A percentile compares a stretch with the other conserved stretches of the same genome.
phyloP scores from a whole-genome alignment of 2,113 vertebrate genomes.

The Mastomys natalensis region DNA sequence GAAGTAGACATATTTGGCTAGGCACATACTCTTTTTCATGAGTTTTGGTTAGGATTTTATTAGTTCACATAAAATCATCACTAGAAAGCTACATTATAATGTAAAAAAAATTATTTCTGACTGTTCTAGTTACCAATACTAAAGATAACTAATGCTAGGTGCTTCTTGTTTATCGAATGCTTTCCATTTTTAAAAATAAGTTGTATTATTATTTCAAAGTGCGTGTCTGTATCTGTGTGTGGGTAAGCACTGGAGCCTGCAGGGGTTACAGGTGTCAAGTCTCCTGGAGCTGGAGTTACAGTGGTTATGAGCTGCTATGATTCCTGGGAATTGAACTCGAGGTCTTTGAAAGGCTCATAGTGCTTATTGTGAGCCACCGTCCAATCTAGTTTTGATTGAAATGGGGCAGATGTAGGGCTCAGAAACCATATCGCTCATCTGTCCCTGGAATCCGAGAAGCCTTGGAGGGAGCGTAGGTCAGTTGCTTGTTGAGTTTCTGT shows the following conservation, averaged over 20 bases:
- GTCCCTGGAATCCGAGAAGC: background rate
- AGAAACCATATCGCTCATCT: background rate
- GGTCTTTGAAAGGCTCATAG: no score
- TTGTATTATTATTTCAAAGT: background rate
- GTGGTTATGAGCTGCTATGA: background rate
- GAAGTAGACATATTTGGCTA: background rate
- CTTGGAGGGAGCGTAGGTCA: background rate
- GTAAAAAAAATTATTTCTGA: conserved; percentile 28
- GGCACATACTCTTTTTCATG: background rate
- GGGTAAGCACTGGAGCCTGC: background rate
- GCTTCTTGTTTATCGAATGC: background rate
- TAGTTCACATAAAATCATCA: conserved; percentile 32
- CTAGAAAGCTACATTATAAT: conserved; percentile 27
- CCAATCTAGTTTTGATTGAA: background rate
- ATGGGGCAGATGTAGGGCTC: background rate
- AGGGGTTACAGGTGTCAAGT: background rate
- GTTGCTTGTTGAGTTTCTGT: background rate
- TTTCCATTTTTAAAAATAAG: background rate
- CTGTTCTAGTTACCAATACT: background rate
- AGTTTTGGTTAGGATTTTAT: conserved; percentile 22
- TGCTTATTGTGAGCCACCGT: background rate
- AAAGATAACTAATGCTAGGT: background rate
- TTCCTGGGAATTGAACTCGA: background rate
- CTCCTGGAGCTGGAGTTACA: background rate
- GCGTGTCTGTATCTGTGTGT: background rate